phyloP scores from a whole-genome alignment of 2,888 invertebrate genomes.

The Electrophaes corylata region DNA sequence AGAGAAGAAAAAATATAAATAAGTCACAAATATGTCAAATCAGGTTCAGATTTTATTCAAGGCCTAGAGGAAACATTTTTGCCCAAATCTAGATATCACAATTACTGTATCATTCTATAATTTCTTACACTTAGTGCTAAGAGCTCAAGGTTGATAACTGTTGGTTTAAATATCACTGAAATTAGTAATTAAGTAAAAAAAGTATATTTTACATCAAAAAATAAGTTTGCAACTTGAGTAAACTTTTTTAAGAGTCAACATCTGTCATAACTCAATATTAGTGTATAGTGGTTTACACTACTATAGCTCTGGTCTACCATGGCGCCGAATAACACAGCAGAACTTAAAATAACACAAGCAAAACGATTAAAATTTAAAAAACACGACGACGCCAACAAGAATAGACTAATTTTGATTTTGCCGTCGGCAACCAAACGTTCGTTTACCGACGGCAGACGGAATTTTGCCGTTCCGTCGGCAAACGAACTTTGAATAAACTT shows the following conservation, averaged over 20 bases:
- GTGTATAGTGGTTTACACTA: no score
- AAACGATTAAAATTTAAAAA: background rate
- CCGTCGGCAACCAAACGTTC: background rate
- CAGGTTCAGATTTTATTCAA: no score
- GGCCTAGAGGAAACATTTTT: no score
- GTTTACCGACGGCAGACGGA: background rate
- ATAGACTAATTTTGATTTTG: background rate
- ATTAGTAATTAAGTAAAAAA: background rate
- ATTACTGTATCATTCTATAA: background rate
- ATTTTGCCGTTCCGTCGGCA: background rate
- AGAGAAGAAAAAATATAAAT: no score
- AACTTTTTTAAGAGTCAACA: no score
- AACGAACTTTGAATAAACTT: background rate
- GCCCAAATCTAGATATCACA: background rate
- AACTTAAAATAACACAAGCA: no score
- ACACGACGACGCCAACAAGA: background rate
- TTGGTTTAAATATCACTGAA: background rate
- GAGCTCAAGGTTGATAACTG: background rate
- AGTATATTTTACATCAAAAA: no score
- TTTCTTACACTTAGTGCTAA: background rate
- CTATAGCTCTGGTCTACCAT: no score
- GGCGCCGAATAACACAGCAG: no score
- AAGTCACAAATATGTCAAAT: no score
- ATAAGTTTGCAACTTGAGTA: no score
- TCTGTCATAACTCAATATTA: no score